Percentiles rank a stretch among this genome's conserved stretches.
Conservation (phyloP, 2,113 vertebrate species). For the Pedionomus torquatus region DNA sequence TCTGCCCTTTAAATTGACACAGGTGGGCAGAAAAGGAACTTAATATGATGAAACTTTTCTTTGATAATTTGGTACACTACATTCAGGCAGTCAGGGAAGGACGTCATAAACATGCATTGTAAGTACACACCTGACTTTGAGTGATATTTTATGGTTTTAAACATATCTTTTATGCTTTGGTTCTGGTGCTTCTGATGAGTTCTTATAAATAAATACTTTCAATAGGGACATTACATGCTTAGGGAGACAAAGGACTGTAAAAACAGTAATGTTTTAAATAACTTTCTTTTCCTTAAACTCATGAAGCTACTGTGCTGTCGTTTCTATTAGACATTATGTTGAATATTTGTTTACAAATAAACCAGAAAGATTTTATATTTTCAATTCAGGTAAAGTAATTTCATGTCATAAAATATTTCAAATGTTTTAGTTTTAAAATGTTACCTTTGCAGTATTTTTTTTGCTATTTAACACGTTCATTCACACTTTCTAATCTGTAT, state of each 20-base stretch:
- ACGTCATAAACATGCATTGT: conserved; percentile 93
- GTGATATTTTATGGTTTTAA: neutral
- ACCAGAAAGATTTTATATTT: neutral
- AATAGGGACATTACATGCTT: neutral
- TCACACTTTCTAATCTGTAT: neutral
- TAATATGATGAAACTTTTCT: conserved; percentile 99
- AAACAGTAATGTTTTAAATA: neutral
- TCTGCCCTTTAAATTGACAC: conserved; percentile 44
- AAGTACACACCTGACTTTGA: conserved; percentile 68
- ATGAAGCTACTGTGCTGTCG: rapidly evolving
- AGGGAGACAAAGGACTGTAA: neutral
- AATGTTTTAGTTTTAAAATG: neutral
- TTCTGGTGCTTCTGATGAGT: neutral
- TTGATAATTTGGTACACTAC: conserved; percentile 97
- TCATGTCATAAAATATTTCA: neutral
- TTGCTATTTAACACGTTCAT: neutral
- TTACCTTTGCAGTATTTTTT: neutral
- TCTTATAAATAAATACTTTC: neutral
- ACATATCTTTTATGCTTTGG: neutral
- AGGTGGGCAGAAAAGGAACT: conserved; percentile 99
- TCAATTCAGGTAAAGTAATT: neutral
- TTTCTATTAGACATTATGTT: neutral
- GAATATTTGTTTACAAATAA: neutral
- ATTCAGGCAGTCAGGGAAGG: conserved; percentile 94
- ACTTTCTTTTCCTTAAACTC: neutral